Percentiles rank a stretch among this genome's conserved stretches.
phyloP scores from a whole-genome alignment of 2,113 vertebrate species.

The Thryonomys swinderianus region DNA sequence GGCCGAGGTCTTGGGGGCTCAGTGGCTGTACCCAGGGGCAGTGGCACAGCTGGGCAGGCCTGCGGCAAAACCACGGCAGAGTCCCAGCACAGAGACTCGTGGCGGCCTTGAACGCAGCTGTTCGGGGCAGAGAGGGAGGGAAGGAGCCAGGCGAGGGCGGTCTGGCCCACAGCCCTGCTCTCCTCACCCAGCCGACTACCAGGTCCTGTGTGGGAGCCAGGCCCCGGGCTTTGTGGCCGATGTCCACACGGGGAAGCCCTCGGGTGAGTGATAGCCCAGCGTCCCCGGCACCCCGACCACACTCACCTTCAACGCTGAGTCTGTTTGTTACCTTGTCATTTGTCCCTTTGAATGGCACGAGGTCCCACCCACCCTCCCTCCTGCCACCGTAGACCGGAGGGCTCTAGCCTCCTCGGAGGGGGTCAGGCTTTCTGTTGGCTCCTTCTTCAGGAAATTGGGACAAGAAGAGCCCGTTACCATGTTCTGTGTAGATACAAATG shows the following conservation, averaged over 20 bases:
- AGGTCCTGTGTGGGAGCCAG: slow-evolving; percentile 94
- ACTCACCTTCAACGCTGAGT: neutral
- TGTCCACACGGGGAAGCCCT: slow-evolving; percentile 93
- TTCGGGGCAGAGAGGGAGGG: no score
- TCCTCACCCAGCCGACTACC: slow-evolving; percentile 90
- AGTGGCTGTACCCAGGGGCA: no score
- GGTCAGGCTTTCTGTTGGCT: no score
- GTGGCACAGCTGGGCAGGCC: no score
- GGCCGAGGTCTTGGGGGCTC: no score
- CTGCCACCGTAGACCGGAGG: neutral
- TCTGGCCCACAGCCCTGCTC: neutral
- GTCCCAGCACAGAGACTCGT: no score
- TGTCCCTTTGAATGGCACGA: neutral
- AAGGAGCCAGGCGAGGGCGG: no score
- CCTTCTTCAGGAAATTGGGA: neutral
- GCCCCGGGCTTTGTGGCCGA: slow-evolving; percentile 94
- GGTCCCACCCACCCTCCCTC: neutral
- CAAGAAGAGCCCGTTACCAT: neutral
- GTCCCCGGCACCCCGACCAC: no score
- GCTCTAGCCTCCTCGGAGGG: neutral
- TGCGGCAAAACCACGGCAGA: no score
- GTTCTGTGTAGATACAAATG: neutral
- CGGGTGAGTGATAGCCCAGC: slow-evolving; percentile 86
- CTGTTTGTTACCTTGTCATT: neutral
- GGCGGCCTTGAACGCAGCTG: no score